These are phyloP conservation scores for Phyto melanocephala DNA, from an alignment of 2,888 invertebrate species.

Conservation along the genomic window DNA sequence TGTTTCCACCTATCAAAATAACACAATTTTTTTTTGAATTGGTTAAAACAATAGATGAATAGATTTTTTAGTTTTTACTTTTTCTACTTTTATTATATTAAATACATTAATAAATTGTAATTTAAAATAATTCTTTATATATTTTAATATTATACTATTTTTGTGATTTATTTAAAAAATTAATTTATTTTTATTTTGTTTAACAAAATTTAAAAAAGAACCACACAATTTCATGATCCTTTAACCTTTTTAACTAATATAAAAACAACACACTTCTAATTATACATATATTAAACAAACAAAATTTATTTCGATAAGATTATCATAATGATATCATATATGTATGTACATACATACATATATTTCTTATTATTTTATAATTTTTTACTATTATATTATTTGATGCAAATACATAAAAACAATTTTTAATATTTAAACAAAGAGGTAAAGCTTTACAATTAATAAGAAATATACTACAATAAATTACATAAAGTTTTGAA, in stretches of 20 bases:
- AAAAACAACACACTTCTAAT: slow-evolving; percentile 44
- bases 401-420: slow-evolving; percentile 17
- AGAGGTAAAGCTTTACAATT: slow-evolving; percentile 52
- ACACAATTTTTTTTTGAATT: not conserved
- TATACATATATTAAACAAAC: slow-evolving; percentile 16
- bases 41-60: not conserved
- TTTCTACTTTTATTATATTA: not conserved
- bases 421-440: slow-evolving; percentile 37
- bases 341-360: no score
- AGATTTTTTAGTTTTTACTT: not conserved
- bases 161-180: slow-evolving; percentile 53
- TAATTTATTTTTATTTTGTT: slow-evolving; percentile 39
- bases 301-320: slow-evolving; percentile 34
- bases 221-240: slow-evolving; percentile 29
- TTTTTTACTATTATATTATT: slow-evolving; percentile 3
- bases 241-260: slow-evolving; percentile 27
- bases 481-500: slow-evolving; percentile 35
- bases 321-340: slow-evolving; percentile 50
- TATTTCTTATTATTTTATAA: slow-evolving; percentile 7
- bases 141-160: slow-evolving; percentile 10
- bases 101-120: not conserved
- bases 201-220: slow-evolving; percentile 28
- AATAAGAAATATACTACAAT: not conserved
- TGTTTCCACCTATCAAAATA: not conserved
- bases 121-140: slow-evolving; percentile 14